These are phyloP conservation scores for Pterois miles DNA, from an alignment of 2,797 vertebrate genomes.

Conservation along the genomic window DNA sequence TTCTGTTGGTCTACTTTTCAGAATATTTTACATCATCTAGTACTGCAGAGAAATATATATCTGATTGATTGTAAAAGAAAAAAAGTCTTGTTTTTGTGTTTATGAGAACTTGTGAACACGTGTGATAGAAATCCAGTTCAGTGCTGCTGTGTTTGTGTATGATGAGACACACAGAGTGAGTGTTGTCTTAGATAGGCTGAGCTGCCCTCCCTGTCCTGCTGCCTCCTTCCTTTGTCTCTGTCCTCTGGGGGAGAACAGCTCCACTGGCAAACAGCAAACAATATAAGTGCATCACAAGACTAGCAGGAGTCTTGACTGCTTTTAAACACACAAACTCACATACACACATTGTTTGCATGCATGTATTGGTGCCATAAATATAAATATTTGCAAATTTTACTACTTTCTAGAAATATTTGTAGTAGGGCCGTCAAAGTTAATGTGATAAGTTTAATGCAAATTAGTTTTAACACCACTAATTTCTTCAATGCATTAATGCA, in stretches of 20 bases:
- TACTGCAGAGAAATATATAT: conserved; percentile 22
- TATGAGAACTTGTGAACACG: conserved; percentile 47
- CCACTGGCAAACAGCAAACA: conserved; percentile 82
- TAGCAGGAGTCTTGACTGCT: conserved; percentile 67
- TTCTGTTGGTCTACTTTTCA: conserved; percentile 51
- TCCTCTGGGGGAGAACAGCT: conserved; percentile 77
- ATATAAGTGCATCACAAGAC: conserved; percentile 79
- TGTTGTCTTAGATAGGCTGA: conserved; percentile 82
- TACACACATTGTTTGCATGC: conserved; percentile 7
- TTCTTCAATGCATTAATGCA: too few relatives aligned
- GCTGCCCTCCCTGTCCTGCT: conserved; percentile 74
- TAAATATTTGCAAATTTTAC: neutral
- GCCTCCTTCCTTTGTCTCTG: conserved; percentile 81
- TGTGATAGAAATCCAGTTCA: conserved; percentile 64
- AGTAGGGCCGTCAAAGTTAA: too few relatives aligned
- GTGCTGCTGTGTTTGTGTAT: conserved; percentile 62
- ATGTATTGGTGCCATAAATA: neutral
- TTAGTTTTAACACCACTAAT: too few relatives aligned
- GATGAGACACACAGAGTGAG: conserved; percentile 74
- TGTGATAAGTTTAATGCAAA: too few relatives aligned
- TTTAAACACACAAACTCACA: conserved; percentile 47
- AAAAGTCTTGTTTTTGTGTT: conserved; percentile 41
- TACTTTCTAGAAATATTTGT: neutral
- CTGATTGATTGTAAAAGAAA: conserved; percentile 34
- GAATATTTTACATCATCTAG: conserved; percentile 24